phyloP scores from a whole-genome alignment of 2,797 vertebrate species.

The Telmatherina bonti region DNA sequence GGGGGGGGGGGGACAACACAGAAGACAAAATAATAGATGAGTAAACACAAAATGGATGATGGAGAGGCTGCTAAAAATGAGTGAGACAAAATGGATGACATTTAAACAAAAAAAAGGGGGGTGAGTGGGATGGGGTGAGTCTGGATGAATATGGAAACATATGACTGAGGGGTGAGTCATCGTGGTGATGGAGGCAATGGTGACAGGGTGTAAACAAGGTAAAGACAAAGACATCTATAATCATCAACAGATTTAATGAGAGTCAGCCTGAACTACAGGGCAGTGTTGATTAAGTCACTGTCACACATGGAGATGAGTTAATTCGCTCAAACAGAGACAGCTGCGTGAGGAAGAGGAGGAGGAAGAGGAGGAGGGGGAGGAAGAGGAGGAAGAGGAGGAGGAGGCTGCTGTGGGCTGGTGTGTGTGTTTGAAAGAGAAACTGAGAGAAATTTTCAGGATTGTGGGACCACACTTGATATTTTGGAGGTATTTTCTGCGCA shows the following conservation, averaged over 20 bases:
- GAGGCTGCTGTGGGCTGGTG: slow-evolving; percentile 26
- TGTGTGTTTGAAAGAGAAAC: not conserved
- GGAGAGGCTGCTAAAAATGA: slow-evolving; percentile 70
- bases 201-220: slow-evolving; percentile 76
- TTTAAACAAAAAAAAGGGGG: slow-evolving; percentile 52
- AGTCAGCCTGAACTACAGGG: slow-evolving; percentile 64
- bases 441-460: slow-evolving; percentile 38
- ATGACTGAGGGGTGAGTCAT: slow-evolving; percentile 64
- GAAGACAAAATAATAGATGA: slow-evolving; percentile 80
- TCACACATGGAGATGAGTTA: slow-evolving; percentile 66
- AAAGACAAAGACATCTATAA: slow-evolving; percentile 75
- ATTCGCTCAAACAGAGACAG: slow-evolving; percentile 60
- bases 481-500: slow-evolving; percentile 31
- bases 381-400: slow-evolving; percentile 40
- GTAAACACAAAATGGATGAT: slow-evolving; percentile 83
- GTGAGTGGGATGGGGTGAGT: not conserved
- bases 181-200: slow-evolving; percentile 54
- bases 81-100: slow-evolving; percentile 80
- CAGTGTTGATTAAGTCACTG: slow-evolving; percentile 70
- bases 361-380: slow-evolving; percentile 32
- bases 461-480: slow-evolving; percentile 44
- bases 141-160: slow-evolving; percentile 65
- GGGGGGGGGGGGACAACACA: slow-evolving; percentile 54
- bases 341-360: slow-evolving; percentile 49
- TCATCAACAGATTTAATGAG: slow-evolving; percentile 72